phyloP scores from a whole-genome alignment of 1,140 invertebrate genomes.

The Heliconius melpomene region DNA sequence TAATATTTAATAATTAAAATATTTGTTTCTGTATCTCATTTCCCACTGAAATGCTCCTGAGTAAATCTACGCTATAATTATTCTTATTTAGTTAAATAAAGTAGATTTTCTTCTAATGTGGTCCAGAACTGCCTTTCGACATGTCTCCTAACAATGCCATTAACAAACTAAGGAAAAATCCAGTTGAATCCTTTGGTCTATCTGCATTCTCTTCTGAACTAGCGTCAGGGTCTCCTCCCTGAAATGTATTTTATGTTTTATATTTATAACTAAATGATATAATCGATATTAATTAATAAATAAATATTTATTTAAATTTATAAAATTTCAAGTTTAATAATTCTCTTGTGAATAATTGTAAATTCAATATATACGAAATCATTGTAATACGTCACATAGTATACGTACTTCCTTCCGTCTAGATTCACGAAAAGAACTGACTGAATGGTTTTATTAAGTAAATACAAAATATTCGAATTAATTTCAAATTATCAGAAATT shows the following conservation, averaged over 20 bases:
- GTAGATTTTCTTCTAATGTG: constrained; percentile 22
- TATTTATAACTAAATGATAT: not conserved
- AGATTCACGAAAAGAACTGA: not conserved
- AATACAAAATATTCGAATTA: not conserved
- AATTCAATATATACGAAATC: no score
- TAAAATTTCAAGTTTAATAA: no score
- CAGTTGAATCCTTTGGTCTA: constrained; percentile 57
- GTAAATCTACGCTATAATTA: not conserved
- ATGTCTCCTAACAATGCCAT: constrained; percentile 68
- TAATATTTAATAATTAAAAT: no score
- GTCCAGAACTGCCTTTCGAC: constrained; percentile 66
- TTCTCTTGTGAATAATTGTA: not conserved
- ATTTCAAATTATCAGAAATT: not conserved
- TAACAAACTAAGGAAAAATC: constrained; percentile 64
- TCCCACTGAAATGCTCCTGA: no score
- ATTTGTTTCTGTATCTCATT: no score
- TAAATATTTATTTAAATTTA: no score
- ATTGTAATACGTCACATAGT: no score
- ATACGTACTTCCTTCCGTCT: not conserved
- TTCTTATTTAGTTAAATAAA: not conserved
- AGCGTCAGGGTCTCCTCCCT: constrained; percentile 57
- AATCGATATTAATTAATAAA: no score
- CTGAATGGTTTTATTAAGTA: not conserved
- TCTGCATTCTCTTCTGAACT: constrained; percentile 59
- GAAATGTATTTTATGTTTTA: constrained; percentile 29